Base-by-base conservation (phyloP, 2,888 invertebrate species). In the Phania funesta region DNA sequence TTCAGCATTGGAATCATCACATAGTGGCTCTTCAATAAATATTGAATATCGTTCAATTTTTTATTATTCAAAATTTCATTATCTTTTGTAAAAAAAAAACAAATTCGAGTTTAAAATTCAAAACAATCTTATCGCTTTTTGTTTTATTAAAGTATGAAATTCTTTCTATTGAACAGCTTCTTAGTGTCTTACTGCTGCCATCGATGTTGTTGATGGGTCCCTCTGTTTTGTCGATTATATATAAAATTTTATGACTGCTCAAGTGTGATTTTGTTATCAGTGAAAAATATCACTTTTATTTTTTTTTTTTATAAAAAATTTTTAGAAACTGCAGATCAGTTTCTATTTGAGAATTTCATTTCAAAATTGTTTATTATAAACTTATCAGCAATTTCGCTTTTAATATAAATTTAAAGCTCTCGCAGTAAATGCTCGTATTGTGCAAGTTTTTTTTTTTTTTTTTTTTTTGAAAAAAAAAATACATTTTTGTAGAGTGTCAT, bases 361-460 rank as follows among this genome's bases (percentile, higher is more conserved):
- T 11, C 5, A 20, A 4, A 50, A 41, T 41, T 48, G 24, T 70
- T 32, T 44, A 32, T 38, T 18, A 9, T 0, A 18, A 50, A 9
- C 60, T 76, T 76, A 76, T 76, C 76, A 68, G 68, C 52, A 52
- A 24, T 60, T 65, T 46, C 18, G 64, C 46, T 64, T 50, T 58
- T 64, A 5, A 11, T 44, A 2, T 7, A 18, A 44, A 26, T 13
- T 38, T 13, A 38, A 1, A 38, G n/a, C 13, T 44, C 41, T 44
- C 0, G 41, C 18, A 44, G 6, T 44, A 41, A 41, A 11, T 38
- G n/a, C 9, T 11, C 8, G 32, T 5, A 38, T 11, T 13, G 4
- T 26, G 4, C n/a, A 38, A 13, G 6, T 26, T 5, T 6, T 26
- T 26, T 26, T 26, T 26, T 6, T 26, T 6, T 26, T 26, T 26